A percentile compares a stretch with the other conserved stretches of the same genome.
phyloP scores from a whole-genome alignment of 2,888 invertebrate genomes.

The Baronia brevicornis region DNA sequence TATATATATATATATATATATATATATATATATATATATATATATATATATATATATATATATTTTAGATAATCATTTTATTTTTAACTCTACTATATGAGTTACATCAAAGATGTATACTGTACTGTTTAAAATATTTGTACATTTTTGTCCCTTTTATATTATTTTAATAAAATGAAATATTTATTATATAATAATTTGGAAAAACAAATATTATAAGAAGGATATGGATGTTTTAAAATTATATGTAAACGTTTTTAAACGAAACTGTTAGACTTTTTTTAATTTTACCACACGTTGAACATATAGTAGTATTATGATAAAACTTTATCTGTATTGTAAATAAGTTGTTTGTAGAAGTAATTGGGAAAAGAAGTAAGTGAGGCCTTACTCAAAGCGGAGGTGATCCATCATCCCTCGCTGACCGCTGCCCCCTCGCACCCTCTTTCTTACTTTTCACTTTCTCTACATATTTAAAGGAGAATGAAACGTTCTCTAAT shows the following conservation, averaged over 20 bases:
- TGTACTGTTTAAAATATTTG: no score
- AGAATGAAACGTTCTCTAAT: conserved; percentile 71
- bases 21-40: no score
- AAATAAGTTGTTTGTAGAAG: conserved; percentile 57
- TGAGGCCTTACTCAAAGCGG: conserved; percentile 45
- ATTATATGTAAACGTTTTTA: neutral
- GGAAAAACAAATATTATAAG: no score
- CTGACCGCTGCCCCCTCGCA: conserved; percentile 60
- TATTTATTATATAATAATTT: no score
- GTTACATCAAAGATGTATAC: no score
- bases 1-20: no score
- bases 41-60: no score
- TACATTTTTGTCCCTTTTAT: no score
- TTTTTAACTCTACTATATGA: no score
- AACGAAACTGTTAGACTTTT: neutral
- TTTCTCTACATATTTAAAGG: conserved; percentile 76
- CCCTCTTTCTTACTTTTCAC: conserved; percentile 70
- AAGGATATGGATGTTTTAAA: no score
- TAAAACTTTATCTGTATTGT: conserved; percentile 28
- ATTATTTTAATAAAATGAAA: no score
- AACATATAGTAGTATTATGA: conserved; percentile 16
- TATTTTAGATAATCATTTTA: no score
- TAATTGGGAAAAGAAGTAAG: conserved; percentile 66
- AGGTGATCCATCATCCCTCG: conserved; percentile 74
- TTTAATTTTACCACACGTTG: neutral